Conservation (phyloP, 2,113 vertebrate genomes). For the Nycticorax nycticorax region DNA sequence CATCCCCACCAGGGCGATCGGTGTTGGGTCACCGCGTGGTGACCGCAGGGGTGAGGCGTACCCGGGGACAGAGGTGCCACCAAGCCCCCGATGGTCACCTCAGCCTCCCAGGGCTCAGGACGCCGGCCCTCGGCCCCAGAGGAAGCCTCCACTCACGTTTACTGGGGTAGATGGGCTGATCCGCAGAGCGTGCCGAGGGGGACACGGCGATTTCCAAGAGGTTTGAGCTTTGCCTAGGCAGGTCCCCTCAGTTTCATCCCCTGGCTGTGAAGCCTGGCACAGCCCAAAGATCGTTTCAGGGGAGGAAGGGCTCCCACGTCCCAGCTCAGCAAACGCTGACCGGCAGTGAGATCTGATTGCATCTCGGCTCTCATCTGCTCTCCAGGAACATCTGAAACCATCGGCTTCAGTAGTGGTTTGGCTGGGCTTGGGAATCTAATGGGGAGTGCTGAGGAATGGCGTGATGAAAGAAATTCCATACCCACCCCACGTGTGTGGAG, state of each 20-base stretch:
- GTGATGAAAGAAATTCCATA: rapidly evolving
- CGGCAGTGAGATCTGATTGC: too few species aligned
- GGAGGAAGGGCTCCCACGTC: background rate
- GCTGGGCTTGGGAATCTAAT: background rate
- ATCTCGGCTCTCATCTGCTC: rapidly evolving
- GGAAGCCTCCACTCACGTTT: too few species aligned
- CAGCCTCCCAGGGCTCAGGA: background rate
- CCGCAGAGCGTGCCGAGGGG: rapidly evolving
- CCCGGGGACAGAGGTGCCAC: background rate
- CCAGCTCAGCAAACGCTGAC: background rate
- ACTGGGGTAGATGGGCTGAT: rapidly evolving
- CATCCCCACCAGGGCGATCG: rapidly evolving
- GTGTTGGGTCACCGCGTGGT: rapidly evolving
- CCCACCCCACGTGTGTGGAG: background rate
- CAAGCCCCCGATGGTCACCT: rapidly evolving
- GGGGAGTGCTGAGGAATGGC: background rate
- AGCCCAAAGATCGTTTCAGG: rapidly evolving
- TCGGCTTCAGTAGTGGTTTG: background rate
- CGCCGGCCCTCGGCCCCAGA: rapidly evolving
- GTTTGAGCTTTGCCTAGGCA: rapidly evolving
- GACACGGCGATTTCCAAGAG: rapidly evolving
- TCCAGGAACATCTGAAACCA: background rate
- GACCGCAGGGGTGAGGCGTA: rapidly evolving
- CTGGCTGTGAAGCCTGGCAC: rapidly evolving
- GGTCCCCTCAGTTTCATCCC: background rate